A percentile compares a stretch with the other conserved stretches of the same genome.
phyloP scores from a whole-genome alignment of 2,797 vertebrate genomes.

The Acanthiza pusilla region DNA sequence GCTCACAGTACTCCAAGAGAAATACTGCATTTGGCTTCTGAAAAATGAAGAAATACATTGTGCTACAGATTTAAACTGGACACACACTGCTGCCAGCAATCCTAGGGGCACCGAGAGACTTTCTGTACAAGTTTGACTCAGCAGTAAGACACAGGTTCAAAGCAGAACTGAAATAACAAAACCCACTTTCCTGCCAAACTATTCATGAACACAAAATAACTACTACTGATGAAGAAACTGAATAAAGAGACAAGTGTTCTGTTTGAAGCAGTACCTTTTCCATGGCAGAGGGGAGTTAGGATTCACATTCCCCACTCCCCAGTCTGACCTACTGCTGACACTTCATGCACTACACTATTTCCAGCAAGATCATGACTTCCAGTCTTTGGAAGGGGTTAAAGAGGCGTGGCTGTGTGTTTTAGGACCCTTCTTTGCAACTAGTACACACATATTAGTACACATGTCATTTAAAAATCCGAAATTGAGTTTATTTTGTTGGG shows the following conservation, averaged over 20 bases:
- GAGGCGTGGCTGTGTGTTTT: background rate
- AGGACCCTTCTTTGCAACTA: background rate
- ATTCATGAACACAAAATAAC: background rate
- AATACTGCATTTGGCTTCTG: background rate
- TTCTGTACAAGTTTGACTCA: background rate
- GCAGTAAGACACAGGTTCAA: background rate
- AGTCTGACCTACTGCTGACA: background rate
- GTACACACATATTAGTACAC: background rate
- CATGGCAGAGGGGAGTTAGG: background rate
- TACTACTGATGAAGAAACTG: background rate
- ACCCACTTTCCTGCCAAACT: background rate
- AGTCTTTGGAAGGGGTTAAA: background rate
- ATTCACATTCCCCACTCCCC: background rate
- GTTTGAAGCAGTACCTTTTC: background rate
- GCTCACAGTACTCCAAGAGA: background rate
- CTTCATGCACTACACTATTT: background rate
- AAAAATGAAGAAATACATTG: background rate
- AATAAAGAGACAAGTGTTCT: background rate
- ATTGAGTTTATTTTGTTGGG: rapidly evolving
- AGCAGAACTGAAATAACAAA: background rate
- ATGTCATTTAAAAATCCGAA: background rate
- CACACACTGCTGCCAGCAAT: background rate
- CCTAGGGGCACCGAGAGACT: background rate
- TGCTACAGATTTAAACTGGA: background rate
- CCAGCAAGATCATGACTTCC: background rate